Conservation (phyloP, 2,113 vertebrate genomes). For the Campylomormyrus tamandua region DNA sequence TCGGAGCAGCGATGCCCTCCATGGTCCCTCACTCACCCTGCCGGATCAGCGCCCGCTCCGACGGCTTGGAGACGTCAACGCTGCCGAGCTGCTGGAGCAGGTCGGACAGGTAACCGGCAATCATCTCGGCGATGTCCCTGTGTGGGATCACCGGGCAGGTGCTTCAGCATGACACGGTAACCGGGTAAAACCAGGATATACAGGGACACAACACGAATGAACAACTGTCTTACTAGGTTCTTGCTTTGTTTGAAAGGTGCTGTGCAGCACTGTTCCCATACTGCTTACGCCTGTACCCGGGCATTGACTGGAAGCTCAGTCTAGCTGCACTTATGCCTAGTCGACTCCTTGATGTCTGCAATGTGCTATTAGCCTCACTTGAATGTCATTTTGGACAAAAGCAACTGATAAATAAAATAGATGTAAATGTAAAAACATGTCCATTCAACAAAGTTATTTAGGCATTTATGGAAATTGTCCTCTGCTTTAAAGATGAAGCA, state of each 20-base stretch:
- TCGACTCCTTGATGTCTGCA: not conserved
- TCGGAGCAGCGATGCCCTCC: not conserved
- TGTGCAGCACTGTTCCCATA: not conserved
- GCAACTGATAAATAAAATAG: not conserved
- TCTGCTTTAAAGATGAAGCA: not conserved
- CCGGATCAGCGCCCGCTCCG: conserved; percentile 60
- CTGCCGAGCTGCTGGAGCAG: conserved; percentile 77
- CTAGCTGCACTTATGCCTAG: not conserved
- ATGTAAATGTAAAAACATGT: not conserved
- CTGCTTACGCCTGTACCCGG: not conserved
- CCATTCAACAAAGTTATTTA: not conserved
- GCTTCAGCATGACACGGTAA: not conserved
- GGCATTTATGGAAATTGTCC: not conserved
- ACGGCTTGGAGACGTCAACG: conserved; percentile 69
- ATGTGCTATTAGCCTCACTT: not conserved
- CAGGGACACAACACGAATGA: not conserved
- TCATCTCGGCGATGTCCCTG: conserved; percentile 54
- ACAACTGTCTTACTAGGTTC: not conserved
- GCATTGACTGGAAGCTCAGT: not conserved
- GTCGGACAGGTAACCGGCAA: conserved; percentile 66
- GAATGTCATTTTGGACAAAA: not conserved
- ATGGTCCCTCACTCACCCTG: conserved; percentile 64
- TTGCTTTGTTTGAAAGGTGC: not conserved
- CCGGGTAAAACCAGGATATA: not conserved
- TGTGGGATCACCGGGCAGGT: not conserved